Conservation (phyloP, 2,888 invertebrate genomes). For the Lycaena phlaeas region DNA sequence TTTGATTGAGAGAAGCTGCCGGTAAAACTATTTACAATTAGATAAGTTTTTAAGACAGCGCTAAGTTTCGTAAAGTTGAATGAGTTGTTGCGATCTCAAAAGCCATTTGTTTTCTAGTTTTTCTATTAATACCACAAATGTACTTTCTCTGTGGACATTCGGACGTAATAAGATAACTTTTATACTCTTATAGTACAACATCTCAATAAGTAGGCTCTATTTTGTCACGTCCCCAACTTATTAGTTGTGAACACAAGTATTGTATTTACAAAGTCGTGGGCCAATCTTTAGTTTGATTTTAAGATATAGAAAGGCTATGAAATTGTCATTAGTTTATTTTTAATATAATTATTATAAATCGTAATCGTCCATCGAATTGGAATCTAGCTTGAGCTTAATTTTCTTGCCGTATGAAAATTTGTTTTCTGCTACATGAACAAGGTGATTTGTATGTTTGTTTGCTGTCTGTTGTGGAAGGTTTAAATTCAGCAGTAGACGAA, state of each 20-base stretch:
- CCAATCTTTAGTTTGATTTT: background rate
- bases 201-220: background rate
- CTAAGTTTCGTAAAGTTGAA: too few relatives aligned
- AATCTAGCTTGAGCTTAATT: too few relatives aligned
- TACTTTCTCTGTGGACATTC: background rate
- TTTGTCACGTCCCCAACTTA: background rate
- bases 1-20: too few relatives aligned
- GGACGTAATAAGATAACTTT: background rate
- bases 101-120: background rate
- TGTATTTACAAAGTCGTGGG: background rate
- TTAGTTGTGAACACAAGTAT: background rate
- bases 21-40: too few relatives aligned
- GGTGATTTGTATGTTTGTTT: too few relatives aligned
- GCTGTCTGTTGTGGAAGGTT: too few relatives aligned
- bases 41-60: too few relatives aligned
- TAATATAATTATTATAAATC: too few relatives aligned
- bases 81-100: background rate
- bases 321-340: background rate
- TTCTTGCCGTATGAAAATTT: too few relatives aligned
- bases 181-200: background rate
- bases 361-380: too few relatives aligned
- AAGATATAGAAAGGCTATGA: background rate
- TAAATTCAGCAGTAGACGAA: too few relatives aligned
- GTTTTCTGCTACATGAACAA: too few relatives aligned
- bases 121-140: background rate